Conservation (phyloP, 2,113 vertebrate genomes). For the Crotalus helleri region DNA sequence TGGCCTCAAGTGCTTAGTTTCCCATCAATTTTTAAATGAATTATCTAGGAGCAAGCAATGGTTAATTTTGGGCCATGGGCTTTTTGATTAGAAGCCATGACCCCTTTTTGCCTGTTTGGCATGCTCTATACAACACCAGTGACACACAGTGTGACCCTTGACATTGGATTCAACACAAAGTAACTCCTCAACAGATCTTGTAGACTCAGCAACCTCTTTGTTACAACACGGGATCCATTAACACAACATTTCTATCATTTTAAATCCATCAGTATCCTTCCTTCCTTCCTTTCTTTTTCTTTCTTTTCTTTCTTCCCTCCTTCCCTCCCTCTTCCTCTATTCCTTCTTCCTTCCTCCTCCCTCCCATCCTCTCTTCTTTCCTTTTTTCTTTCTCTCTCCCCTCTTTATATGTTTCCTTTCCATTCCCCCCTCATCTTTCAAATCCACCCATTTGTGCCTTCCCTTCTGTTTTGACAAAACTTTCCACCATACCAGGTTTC, state of each 20-base stretch:
- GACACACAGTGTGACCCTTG: constrained; percentile 83
- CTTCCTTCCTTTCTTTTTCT: constrained; percentile 18
- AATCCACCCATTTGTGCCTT: constrained; percentile 55
- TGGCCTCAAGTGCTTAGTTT: constrained; percentile 70
- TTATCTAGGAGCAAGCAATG: constrained; percentile 86
- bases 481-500: constrained; percentile 74
- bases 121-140: constrained; percentile 75
- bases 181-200: constrained; percentile 73
- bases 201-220: constrained; percentile 78
- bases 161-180: constrained; percentile 85
- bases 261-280: constrained; percentile 17
- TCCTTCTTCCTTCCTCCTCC: background rate
- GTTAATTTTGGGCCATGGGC: constrained; percentile 91
- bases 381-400: background rate
- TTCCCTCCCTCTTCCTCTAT: no score
- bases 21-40: constrained; percentile 89
- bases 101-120: constrained; percentile 75
- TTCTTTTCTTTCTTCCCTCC: background rate
- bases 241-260: constrained; percentile 43
- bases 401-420: background rate
- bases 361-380: no score
- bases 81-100: constrained; percentile 89
- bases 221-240: constrained; percentile 65
- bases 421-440: background rate
- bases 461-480: constrained; percentile 75